Evolutionary conservation across 2,888 invertebrate genomes (phyloP), one percentile per base, ranked within the genome.

Genomic region (Alitta virens): DNA sequence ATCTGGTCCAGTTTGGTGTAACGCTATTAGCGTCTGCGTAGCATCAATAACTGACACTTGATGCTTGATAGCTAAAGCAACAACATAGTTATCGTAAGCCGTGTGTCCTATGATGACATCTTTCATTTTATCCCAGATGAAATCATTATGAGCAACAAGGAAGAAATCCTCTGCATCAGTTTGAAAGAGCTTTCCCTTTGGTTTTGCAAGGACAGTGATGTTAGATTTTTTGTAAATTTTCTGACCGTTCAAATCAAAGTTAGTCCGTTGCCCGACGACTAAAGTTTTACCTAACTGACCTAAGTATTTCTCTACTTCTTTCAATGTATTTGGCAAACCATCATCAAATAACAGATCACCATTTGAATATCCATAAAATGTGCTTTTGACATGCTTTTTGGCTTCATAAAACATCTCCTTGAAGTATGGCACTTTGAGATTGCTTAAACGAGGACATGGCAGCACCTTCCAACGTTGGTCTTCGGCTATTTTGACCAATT

Each of bases 71-170:
- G 59, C 59, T 24, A 49, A 49, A 7, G 16, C 59, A 33, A 59
- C 51, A n/a, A 59, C 1, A 50, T 59, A 59, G 18, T 59, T 59
- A 16, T 59, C 59, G 33, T 59, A 59, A 27, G 59, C 59, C 1
- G 59, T 49, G 3, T 51, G 25, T 3, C 59, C 59, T 2, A 59
- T 42, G 2, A 59, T 51, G 23, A 59, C 51, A 23, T 59, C 59
- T 51, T 50, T 50, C 14, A 59, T 51, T 14, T 33, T 50, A 24
- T 59, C 26, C 59, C 59, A 59, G 7, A 51, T 49, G 40, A 59
- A 59, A n/a, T 24, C 9, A 18, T 52, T 21, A 21, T 40, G 14
- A n/a, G 26, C 14, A 14, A 59, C 51, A 21, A 59, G 38, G 25
- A 59, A 59, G 38, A 38, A 59, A 59, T 59, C 59, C 52, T 59